phyloP scores from a whole-genome alignment of 2,797 vertebrate species.

The Spheniscus humboldti region DNA sequence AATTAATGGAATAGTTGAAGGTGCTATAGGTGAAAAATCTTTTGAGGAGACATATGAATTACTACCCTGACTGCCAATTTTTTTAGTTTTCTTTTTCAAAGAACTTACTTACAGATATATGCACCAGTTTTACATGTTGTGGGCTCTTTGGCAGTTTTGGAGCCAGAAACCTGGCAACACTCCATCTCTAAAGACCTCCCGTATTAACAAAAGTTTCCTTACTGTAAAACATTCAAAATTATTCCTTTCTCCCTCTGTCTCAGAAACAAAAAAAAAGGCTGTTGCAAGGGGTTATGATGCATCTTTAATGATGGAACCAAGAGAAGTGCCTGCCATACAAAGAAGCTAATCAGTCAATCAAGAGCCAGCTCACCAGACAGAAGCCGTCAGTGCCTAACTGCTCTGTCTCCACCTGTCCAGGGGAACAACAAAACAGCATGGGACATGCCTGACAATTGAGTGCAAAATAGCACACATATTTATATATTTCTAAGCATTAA shows the following conservation, averaged over 20 bases:
- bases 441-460: constrained; percentile 56
- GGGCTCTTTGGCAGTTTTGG: neutral
- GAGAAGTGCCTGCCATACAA: constrained; percentile 58
- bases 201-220: neutral
- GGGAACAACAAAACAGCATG: constrained; percentile 53
- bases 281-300: constrained; percentile 40
- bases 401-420: constrained; percentile 58
- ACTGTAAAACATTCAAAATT: constrained; percentile 19
- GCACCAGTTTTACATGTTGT: neutral
- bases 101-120: neutral
- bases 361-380: constrained; percentile 61
- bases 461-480: constrained; percentile 28
- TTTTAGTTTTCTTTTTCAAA: neutral
- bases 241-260: neutral
- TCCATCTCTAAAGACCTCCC: neutral
- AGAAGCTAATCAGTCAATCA: constrained; percentile 74
- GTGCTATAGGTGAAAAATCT: neutral
- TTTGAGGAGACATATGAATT: neutral
- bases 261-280: neutral
- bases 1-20: neutral
- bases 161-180: neutral
- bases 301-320: constrained; percentile 55
- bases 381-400: constrained; percentile 54
- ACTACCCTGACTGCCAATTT: neutral
- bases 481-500: neutral